Base-by-base conservation (phyloP, 2,797 vertebrate genomes). In the Helostoma temminkii region DNA sequence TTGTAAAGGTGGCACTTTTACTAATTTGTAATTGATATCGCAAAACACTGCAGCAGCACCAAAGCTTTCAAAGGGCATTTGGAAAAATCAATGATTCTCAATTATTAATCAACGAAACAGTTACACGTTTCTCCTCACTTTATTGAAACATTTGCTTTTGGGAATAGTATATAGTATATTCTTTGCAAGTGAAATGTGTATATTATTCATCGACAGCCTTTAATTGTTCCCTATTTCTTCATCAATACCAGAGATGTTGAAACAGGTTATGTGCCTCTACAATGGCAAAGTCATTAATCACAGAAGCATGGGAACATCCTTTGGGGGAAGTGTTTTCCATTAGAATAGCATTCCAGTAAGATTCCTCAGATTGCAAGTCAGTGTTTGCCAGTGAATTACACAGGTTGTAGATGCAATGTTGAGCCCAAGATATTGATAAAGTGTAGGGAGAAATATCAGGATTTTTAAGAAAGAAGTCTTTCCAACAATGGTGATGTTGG, bases 331-430 rank as follows among this genome's bases (percentile, higher is more conserved):
- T 77, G 72, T 89, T 91, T 90, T 88, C 81, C 88, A 90, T 91
- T 70, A 87, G 91, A 92, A 90, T 81, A 78, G 84, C 89, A 93
- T 93, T 93, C 91, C 92, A 82, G 45, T 71, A 74, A 82, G 82
- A 89, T 88, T 90, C 90, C 82, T 83, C 55, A 71, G 59, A 88
- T 88, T 65, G 74, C 76, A 74, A 60, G 56, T 77, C 64, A 21
- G 67, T 16, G 12, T 65, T 49, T 57, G 61, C 56, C 46, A 21
- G 50, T 52, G 50, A 30, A 71, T 47, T 56, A 71, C 12, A 79
- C 36, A 37, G 47, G 49, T 56, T 64, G 50, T 30, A 58, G 48
- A 55, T 58, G 53, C 9, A 24, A 2, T 46, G 28, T 22, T 59
- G 12, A 32, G 25, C n/a, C 53, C 28, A 15, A 28, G 34, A 53